These are phyloP conservation scores for Acleris emargana DNA, from an alignment of 2,888 invertebrate genomes.

Conservation along the genomic window DNA sequence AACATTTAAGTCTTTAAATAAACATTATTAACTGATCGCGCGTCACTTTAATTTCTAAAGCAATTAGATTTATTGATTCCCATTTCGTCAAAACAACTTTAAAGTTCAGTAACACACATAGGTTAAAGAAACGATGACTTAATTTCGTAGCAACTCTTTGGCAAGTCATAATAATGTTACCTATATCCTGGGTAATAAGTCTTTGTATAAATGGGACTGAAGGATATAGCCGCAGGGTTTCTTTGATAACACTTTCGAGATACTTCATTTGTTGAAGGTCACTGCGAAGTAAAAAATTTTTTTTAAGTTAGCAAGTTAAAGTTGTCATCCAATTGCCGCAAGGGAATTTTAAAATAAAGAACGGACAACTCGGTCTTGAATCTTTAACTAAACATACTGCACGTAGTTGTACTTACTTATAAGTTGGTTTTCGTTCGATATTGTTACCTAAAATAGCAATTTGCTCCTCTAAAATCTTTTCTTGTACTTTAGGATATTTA, in stretches of 20 bases:
- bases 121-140: too few species aligned
- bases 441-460: constrained; percentile 66
- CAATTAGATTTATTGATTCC: too few species aligned
- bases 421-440: constrained; percentile 61
- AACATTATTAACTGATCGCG: too few species aligned
- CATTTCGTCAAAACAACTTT: too few species aligned
- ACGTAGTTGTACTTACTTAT: constrained; percentile 51
- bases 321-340: neutral
- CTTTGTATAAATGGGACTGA: constrained; percentile 79
- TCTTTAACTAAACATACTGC: neutral
- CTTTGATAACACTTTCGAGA: constrained; percentile 63
- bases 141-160: too few species aligned
- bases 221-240: constrained; percentile 78
- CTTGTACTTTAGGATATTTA: constrained; percentile 75
- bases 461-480: constrained; percentile 78
- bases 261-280: constrained; percentile 39
- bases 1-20: too few species aligned
- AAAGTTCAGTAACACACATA: too few species aligned
- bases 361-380: too few species aligned
- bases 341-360: neutral
- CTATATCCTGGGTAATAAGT: constrained; percentile 61
- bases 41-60: too few species aligned
- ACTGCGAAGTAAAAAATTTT: constrained; percentile 23
- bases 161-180: constrained; percentile 40
- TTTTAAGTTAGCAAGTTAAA: neutral